These are phyloP conservation scores for Magallana ariakensis DNA, from an alignment of 1,140 invertebrate genomes.

Conservation along the genomic window DNA sequence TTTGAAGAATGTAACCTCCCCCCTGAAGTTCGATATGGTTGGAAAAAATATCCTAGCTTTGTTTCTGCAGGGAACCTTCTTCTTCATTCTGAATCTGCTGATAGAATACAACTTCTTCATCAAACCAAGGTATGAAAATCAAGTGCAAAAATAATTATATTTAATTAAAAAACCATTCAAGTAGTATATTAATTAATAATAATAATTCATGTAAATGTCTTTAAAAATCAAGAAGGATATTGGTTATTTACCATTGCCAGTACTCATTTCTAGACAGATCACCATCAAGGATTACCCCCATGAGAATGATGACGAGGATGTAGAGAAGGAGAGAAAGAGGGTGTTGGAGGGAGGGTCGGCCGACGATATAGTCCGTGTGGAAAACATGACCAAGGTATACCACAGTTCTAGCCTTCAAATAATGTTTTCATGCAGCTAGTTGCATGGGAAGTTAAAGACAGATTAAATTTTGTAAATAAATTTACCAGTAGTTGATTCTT, in stretches of 20 bases:
- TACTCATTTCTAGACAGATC: slow-evolving; percentile 12
- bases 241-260: no score
- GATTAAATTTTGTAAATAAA: no score
- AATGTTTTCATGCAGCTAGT: no score
- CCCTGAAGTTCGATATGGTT: slow-evolving; percentile 82
- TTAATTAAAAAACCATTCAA: background rate
- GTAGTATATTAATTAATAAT: background rate
- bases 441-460: no score
- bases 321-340: slow-evolving; percentile 78
- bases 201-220: background rate
- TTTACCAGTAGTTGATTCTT: no score
- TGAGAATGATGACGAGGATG: slow-evolving; percentile 81
- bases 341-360: slow-evolving; percentile 75
- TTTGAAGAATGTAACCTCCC: slow-evolving; percentile 39
- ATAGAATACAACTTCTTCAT: slow-evolving; percentile 82
- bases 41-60: slow-evolving; percentile 83
- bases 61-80: slow-evolving; percentile 81
- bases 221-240: no score
- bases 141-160: background rate
- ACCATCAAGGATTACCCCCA: slow-evolving; percentile 32
- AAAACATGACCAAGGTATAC: slow-evolving; percentile 80
- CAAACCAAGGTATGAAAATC: slow-evolving; percentile 73
- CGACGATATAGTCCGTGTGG: slow-evolving; percentile 76
- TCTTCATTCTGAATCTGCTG: slow-evolving; percentile 81
- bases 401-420: background rate